Evolutionary conservation across 1,140 invertebrate species (phyloP).

Genomic region (Tetramorium parvispinum): DNA sequence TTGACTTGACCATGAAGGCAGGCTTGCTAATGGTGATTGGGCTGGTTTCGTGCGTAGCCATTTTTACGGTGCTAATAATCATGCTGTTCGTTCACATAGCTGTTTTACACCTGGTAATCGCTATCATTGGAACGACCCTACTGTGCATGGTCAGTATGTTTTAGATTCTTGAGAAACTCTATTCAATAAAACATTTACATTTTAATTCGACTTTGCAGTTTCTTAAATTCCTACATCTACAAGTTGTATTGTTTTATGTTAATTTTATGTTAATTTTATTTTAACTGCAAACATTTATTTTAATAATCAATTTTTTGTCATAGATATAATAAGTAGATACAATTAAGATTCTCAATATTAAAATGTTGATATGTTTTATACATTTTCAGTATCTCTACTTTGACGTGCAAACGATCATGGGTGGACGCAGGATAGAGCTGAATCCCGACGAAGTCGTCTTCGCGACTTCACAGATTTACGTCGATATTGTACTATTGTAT

Average conservation of each 20-base stretch:
- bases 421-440: conserved; percentile 88
- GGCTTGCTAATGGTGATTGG: conserved; percentile 85
- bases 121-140: conserved; percentile 84
- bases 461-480: conserved; percentile 88
- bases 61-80: conserved; percentile 83
- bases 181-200: not conserved
- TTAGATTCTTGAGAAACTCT: conserved; percentile 2
- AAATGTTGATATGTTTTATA: not conserved
- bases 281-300: not conserved
- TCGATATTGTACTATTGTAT: conserved; percentile 89
- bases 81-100: conserved; percentile 77
- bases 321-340: not conserved
- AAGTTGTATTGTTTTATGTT: not conserved
- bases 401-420: conserved; percentile 90
- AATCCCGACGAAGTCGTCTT: conserved; percentile 89
- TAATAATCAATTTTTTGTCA: not conserved
- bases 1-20: conserved; percentile 87
- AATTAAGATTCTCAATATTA: not conserved
- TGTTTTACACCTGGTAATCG: conserved; percentile 83
- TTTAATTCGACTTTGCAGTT: not conserved
- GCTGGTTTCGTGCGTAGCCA: conserved; percentile 86
- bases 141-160: conserved; percentile 74
- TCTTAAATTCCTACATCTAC: not conserved
- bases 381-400: conserved; percentile 88
- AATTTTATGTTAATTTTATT: not conserved